Evolutionary conservation across 2,888 invertebrate species (phyloP).

Genomic region (Drosophila macrospina): DNA sequence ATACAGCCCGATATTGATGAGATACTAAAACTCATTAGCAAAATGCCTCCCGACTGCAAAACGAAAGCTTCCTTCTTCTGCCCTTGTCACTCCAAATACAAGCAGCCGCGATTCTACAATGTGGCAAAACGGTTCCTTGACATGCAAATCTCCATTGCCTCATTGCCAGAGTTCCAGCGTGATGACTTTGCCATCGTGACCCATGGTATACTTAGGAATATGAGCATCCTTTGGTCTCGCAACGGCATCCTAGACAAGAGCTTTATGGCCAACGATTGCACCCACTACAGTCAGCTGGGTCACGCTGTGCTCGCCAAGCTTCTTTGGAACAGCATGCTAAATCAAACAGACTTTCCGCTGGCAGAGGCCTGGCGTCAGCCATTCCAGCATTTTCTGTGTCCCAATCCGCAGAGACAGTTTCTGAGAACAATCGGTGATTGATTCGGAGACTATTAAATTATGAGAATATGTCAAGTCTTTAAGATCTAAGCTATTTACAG

Average conservation of each 20-base stretch:
- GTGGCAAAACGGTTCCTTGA: slow-evolving; percentile 5
- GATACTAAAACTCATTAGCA: not conserved
- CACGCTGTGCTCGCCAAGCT: slow-evolving; percentile 39
- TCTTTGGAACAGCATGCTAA: slow-evolving; percentile 44
- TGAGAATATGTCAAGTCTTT: no score
- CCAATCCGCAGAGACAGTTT: slow-evolving; percentile 10
- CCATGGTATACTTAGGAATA: slow-evolving; percentile 29
- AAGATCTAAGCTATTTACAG: not conserved
- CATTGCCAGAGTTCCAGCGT: slow-evolving; percentile 33
- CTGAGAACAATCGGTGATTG: slow-evolving; percentile 34
- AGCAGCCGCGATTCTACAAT: not conserved
- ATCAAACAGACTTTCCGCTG: not conserved
- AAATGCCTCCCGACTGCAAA: slow-evolving; percentile 14
- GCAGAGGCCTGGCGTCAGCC: slow-evolving; percentile 28
- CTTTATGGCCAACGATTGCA: slow-evolving; percentile 38
- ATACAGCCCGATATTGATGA: slow-evolving; percentile 85
- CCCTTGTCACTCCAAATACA: slow-evolving; percentile 16
- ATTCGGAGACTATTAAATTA: not conserved
- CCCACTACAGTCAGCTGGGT: slow-evolving; percentile 38
- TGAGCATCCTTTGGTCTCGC: slow-evolving; percentile 30
- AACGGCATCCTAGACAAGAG: slow-evolving; percentile 7
- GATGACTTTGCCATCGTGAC: slow-evolving; percentile 49
- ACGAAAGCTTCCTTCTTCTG: not conserved
- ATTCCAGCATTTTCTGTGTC: slow-evolving; percentile 29
- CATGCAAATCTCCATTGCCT: slow-evolving; percentile 22